These are phyloP conservation scores for Cariama cristata DNA, from an alignment of 2,113 vertebrate species.

Conservation along the genomic window DNA sequence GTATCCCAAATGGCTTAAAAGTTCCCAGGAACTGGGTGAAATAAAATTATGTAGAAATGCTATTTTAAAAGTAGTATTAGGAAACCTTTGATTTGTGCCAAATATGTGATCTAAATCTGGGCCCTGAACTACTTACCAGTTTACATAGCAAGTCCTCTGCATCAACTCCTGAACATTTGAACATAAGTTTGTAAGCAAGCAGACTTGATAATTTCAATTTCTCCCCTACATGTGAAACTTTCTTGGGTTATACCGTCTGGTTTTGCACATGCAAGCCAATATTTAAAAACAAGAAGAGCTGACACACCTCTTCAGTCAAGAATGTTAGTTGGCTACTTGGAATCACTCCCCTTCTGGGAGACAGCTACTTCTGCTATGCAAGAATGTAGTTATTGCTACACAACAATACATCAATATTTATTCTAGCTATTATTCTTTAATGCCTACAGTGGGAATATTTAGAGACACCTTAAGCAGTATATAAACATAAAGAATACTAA, in stretches of 20 bases:
- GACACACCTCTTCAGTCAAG: not conserved
- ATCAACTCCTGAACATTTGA: not conserved
- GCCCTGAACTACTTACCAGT: not conserved
- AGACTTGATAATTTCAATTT: not conserved
- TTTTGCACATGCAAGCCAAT: not conserved
- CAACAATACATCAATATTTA: not conserved
- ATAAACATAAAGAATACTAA: not conserved
- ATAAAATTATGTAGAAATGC: not conserved
- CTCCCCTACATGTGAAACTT: not conserved
- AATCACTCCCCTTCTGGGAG: not conserved
- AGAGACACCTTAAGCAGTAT: not conserved
- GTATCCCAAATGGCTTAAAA: not conserved
- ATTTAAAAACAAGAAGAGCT: not conserved
- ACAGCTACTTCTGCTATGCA: not conserved
- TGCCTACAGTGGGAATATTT: not conserved
- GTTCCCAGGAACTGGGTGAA: not conserved
- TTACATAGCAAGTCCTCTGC: not conserved
- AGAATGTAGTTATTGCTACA: not conserved
- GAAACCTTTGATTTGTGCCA: not conserved
- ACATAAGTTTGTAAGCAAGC: not conserved
- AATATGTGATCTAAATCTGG: not conserved
- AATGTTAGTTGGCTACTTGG: not conserved
- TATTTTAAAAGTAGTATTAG: not conserved
- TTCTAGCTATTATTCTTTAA: not conserved
- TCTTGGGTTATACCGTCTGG: accelerated